Conservation (phyloP, 2,888 invertebrate genomes). For the Pseudococcus viburni region DNA sequence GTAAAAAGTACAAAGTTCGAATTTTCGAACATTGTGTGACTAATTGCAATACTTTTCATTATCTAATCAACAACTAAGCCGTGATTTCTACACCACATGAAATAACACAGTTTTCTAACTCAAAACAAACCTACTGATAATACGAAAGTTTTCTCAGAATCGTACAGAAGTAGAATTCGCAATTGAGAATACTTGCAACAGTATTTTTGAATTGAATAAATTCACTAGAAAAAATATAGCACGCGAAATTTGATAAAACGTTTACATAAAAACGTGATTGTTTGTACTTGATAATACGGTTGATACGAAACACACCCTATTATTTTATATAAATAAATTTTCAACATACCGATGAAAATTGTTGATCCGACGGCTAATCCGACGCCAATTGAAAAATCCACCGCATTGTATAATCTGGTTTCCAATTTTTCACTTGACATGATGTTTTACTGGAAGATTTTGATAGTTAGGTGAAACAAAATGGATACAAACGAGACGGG, state of each 20-base stretch:
- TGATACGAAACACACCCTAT: not conserved
- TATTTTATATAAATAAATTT: constrained; percentile 1
- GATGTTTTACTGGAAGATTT: constrained; percentile 19
- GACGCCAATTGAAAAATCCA: constrained; percentile 81
- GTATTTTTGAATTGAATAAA: not conserved
- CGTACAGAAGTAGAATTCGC: not conserved
- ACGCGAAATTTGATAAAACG: not conserved
- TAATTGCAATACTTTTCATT: not conserved
- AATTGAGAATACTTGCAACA: not conserved
- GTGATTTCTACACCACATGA: not conserved
- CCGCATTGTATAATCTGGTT: constrained; percentile 68
- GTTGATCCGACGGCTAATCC: constrained; percentile 84
- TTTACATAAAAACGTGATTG: not conserved
- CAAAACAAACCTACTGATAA: not conserved
- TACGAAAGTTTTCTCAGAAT: not conserved
- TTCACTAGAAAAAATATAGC: not conserved
- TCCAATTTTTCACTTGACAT: not conserved
- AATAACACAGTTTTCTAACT: not conserved
- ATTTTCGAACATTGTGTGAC: not conserved
- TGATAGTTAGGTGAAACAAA: not conserved
- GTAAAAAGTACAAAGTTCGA: not conserved
- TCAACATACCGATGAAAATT: constrained; percentile 81
- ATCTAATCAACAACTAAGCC: not conserved
- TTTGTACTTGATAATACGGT: not conserved
- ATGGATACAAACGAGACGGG: not conserved